These are phyloP conservation scores for Actinostola sp. DNA, from an alignment of 92 coral and sea anemone species.

Conservation along the genomic window DNA sequence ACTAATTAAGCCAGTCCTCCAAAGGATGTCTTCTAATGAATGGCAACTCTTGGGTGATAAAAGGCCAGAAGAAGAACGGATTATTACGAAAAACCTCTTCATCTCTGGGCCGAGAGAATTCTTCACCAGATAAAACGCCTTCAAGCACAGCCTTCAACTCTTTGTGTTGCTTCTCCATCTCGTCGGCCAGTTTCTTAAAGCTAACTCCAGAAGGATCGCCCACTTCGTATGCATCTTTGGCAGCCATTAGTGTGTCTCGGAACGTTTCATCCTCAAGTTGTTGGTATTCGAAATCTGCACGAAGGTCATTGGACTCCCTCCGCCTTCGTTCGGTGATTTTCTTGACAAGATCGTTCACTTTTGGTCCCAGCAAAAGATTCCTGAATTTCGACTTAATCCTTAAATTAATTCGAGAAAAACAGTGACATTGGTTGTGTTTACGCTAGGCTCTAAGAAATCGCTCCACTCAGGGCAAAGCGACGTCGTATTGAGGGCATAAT, in stretches of 20 bases:
- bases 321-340: slow-evolving; percentile 26
- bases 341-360: slow-evolving; percentile 31
- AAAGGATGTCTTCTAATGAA: too few species aligned
- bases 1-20: too few species aligned
- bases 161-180: slow-evolving; percentile 14
- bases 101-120: not conserved
- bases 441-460: too few species aligned
- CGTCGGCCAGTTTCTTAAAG: slow-evolving; percentile 36
- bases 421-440: too few species aligned
- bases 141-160: slow-evolving; percentile 33
- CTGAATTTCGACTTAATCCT: slow-evolving; percentile 27
- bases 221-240: slow-evolving; percentile 39
- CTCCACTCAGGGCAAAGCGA: too few species aligned
- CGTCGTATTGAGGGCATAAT: too few species aligned
- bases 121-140: slow-evolving; percentile 33
- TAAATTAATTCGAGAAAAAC: not conserved
- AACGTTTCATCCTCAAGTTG: slow-evolving; percentile 24
- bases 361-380: slow-evolving; percentile 53
- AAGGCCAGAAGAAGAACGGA: too few species aligned
- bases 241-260: slow-evolving; percentile 20
- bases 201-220: slow-evolving; percentile 40
- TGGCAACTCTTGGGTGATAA: too few species aligned
- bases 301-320: slow-evolving; percentile 9
- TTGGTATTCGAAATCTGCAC: slow-evolving; percentile 18
- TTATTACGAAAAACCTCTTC: not conserved